Percentiles rank a stretch among this genome's conserved stretches.
phyloP scores from a whole-genome alignment of 1,140 invertebrate genomes.

The Pogonomyrmex barbatus region DNA sequence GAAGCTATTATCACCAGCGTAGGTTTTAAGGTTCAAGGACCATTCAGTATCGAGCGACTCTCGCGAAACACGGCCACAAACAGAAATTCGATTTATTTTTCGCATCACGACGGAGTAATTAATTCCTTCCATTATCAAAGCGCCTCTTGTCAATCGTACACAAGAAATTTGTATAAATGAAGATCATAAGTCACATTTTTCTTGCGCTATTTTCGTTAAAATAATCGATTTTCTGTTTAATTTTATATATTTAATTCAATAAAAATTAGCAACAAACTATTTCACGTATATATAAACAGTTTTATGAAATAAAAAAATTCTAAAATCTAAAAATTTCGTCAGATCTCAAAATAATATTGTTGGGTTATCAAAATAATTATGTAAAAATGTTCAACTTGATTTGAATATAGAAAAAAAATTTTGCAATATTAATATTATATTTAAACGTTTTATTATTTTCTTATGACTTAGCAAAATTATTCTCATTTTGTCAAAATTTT shows the following conservation, averaged over 20 bases:
- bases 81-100: constrained; percentile 52
- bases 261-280: not conserved
- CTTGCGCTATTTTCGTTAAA: not conserved
- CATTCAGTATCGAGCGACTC: constrained; percentile 43
- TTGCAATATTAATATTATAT: too few species aligned
- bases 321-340: too few species aligned
- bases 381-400: too few species aligned
- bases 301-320: too few species aligned
- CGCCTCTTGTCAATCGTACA: not conserved
- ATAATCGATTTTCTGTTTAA: not conserved
- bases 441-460: too few species aligned
- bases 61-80: constrained; percentile 44
- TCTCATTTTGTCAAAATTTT: too few species aligned
- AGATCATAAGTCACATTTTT: not conserved
- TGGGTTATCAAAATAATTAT: too few species aligned
- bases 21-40: constrained; percentile 51
- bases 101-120: constrained; percentile 1
- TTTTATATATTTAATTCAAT: not conserved
- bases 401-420: too few species aligned
- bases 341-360: too few species aligned
- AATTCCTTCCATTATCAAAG: not conserved
- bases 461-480: too few species aligned
- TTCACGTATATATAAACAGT: not conserved
- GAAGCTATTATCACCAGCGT: constrained; percentile 64
- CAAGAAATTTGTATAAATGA: not conserved